These are phyloP conservation scores for Caranx melampygus DNA, from an alignment of 2,113 vertebrate species.

Conservation along the genomic window DNA sequence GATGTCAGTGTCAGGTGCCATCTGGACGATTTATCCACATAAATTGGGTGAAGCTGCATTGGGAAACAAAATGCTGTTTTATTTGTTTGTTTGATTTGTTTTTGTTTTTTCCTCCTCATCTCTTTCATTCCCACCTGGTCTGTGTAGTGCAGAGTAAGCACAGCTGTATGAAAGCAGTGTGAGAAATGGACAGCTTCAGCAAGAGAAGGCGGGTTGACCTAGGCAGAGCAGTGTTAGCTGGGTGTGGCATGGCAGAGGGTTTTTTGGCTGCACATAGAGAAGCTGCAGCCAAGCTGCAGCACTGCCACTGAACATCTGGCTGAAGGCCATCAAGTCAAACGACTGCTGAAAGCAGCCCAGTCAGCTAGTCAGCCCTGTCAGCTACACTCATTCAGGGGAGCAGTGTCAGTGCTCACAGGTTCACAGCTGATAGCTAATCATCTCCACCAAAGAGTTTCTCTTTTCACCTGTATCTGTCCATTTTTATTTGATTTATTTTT, in stretches of 20 bases:
- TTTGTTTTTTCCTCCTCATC: constrained; percentile 30
- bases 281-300: constrained; percentile 22
- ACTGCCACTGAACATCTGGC: constrained; percentile 21
- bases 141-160: constrained; percentile 82
- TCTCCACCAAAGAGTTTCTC: too few relatives aligned
- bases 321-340: constrained; percentile 13
- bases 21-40: constrained; percentile 78
- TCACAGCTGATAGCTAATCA: not conserved
- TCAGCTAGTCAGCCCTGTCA: not conserved
- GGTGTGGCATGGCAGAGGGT: constrained; percentile 31
- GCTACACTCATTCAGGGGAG: not conserved
- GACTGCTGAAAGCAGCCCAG: not conserved
- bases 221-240: constrained; percentile 30
- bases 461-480: too few relatives aligned
- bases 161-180: constrained; percentile 78
- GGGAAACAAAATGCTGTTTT: constrained; percentile 72
- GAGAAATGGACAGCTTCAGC: constrained; percentile 75
- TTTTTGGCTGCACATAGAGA: constrained; percentile 18
- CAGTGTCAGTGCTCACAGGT: not conserved
- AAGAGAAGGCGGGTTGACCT: constrained; percentile 22
- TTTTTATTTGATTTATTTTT: too few relatives aligned
- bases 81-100: too few relatives aligned
- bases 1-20: constrained; percentile 60
- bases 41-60: constrained; percentile 75
- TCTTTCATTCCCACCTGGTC: constrained; percentile 23